Conservation (phyloP, 2,797 vertebrate genomes). For the Bryconaethiops microstoma region DNA sequence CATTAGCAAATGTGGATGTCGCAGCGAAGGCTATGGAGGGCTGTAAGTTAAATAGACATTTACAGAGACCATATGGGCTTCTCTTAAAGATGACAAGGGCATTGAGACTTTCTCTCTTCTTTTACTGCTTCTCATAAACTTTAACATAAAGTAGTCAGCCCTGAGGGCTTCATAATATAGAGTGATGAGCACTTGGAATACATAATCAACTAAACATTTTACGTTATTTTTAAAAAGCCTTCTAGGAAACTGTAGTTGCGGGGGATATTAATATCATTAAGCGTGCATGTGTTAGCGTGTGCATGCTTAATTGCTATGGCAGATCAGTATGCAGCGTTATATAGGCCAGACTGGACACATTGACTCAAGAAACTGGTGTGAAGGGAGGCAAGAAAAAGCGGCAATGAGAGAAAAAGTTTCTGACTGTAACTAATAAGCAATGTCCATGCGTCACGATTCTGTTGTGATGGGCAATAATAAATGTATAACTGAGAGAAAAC, state of each 20-base stretch:
- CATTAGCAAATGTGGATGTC: constrained; percentile 17
- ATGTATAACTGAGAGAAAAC: not conserved
- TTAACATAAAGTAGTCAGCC: constrained; percentile 45
- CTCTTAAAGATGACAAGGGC: constrained; percentile 46
- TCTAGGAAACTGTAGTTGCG: not conserved
- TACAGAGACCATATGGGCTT: constrained; percentile 16
- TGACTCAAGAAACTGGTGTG: not conserved
- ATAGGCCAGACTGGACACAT: not conserved
- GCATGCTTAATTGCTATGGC: not conserved
- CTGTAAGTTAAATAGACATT: constrained; percentile 45
- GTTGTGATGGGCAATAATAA: too few species aligned
- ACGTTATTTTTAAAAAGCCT: constrained; percentile 9
- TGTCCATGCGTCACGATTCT: not conserved
- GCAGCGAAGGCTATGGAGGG: constrained; percentile 11
- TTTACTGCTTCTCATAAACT: constrained; percentile 50
- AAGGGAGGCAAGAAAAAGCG: not conserved
- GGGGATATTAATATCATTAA: not conserved
- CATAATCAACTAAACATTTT: constrained; percentile 27
- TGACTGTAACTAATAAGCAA: not conserved
- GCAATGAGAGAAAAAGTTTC: not conserved
- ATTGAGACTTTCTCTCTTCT: constrained; percentile 46
- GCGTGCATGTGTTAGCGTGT: not conserved
- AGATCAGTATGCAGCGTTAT: not conserved
- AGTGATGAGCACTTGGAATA: constrained; percentile 20
- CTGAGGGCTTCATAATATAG: constrained; percentile 34